Percentiles rank a stretch among this genome's conserved stretches.
Evolutionary conservation across 2,888 invertebrate genomes (phyloP).

Genomic region (Mantis religiosa): DNA sequence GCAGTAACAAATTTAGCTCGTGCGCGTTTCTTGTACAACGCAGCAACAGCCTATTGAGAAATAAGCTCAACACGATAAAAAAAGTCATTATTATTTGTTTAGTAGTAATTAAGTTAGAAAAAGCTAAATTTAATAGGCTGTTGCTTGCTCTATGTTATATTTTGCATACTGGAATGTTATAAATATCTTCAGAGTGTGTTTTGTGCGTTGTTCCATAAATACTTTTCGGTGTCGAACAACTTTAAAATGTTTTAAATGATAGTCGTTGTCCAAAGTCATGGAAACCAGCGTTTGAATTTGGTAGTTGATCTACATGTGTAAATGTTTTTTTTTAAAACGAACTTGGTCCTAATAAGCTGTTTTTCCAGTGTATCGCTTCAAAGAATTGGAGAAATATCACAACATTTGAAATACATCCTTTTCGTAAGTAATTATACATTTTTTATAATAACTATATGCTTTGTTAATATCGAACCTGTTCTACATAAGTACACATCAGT

Average conservation of each 20-base stretch:
- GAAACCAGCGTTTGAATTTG: not conserved
- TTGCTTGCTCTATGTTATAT: not conserved
- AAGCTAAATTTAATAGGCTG: not conserved
- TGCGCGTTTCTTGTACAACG: not conserved
- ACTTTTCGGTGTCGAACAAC: not conserved
- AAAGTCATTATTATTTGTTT: not conserved
- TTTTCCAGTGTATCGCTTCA: not conserved
- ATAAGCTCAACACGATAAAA: conserved; percentile 8
- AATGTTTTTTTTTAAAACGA: not conserved
- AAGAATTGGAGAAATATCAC: not conserved
- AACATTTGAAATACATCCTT: not conserved
- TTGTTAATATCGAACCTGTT: too few species aligned
- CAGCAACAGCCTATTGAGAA: conserved; percentile 14
- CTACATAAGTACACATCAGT: too few species aligned
- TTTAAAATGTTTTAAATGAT: not conserved
- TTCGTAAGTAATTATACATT: not conserved
- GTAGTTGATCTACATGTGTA: not conserved
- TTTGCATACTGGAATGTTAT: not conserved
- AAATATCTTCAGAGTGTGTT: not conserved
- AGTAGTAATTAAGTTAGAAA: not conserved
- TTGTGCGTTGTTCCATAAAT: not conserved
- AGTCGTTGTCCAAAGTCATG: not conserved
- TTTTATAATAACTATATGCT: not conserved
- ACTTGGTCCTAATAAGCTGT: not conserved
- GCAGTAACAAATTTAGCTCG: conserved; percentile 6